phyloP scores from a whole-genome alignment of 64 coral and sea anemone species.

The Dendrophyllia cribrosa region DNA sequence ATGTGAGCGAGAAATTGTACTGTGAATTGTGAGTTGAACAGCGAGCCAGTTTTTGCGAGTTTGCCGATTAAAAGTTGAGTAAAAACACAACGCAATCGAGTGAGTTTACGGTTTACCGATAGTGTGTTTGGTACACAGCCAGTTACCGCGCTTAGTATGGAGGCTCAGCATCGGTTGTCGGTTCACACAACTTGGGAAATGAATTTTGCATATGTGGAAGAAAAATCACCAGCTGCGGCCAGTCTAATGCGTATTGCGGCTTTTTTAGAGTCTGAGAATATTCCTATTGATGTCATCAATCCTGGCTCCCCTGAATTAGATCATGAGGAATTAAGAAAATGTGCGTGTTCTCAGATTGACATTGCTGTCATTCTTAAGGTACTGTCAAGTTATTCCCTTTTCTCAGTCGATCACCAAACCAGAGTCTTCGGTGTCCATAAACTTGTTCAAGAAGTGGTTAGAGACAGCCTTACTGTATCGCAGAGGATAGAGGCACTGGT shows the following conservation, averaged over 20 bases:
- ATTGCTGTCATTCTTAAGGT: not conserved
- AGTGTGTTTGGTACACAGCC: too few relatives aligned
- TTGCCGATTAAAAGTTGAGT: too few relatives aligned
- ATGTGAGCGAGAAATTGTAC: too few relatives aligned
- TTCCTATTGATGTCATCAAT: conserved; percentile 61
- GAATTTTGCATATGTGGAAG: conserved; percentile 47
- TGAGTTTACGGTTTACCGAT: too few relatives aligned
- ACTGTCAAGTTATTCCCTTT: conserved; percentile 32
- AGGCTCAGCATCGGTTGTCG: conserved; percentile 30
- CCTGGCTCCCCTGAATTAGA: conserved; percentile 43
- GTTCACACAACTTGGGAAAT: conserved; percentile 64
- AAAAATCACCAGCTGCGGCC: conserved; percentile 47
- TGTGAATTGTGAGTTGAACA: too few relatives aligned
- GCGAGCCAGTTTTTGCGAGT: too few relatives aligned
- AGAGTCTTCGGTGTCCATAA: conserved; percentile 16
- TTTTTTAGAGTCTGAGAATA: conserved; percentile 25
- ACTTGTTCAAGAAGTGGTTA: conserved; percentile 58
- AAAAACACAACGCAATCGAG: too few relatives aligned
- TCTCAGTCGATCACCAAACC: not conserved
- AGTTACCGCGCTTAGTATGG: conserved; percentile 7
- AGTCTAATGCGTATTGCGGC: conserved; percentile 58
- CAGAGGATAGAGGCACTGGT: not conserved
- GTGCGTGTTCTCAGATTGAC: not conserved
- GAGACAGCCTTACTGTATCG: not conserved
- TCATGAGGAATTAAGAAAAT: conserved; percentile 20